Base-by-base conservation (phyloP, 1,140 invertebrate genomes). In the Bombus polaris region DNA sequence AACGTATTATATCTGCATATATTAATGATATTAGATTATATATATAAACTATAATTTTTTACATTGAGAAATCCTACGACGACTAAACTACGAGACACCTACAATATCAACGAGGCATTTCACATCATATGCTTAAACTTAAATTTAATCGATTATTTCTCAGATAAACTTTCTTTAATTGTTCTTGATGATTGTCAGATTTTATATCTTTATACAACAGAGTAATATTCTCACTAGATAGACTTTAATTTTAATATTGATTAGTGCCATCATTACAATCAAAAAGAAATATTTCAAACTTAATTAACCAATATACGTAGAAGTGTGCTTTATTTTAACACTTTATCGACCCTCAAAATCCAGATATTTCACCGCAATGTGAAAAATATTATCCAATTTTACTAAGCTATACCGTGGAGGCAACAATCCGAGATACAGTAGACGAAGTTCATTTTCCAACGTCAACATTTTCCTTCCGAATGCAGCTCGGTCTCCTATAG, bases 371-470 rank as follows among this genome's bases (percentile, higher is more conserved):
- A 18, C 39, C 39, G 71, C 39, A 44, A 42, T 13, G n/a, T 2
- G 25, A n/a, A 42, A 73, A 42, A 28, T n/a, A 73, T 42, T 6
- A 15, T 13, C 6, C 28, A 15, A n/a, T 62, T n/a, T 28, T 28
- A 59, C 18, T 12, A 8, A 42, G 32, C 28, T 9, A 28, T 39
- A 37, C 68, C 39, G 12, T 15, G 39, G 6, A 73, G 18, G 12
- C 22, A 44, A 73, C 35, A 39, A 25, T 9, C 9, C 42, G 25
- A 13, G 22, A 39, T 12, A 71, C 10, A 25, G 12, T n/a, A 13
- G 71, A n/a, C 39, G 37, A 53, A 76, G 53, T 28, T 76, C 74
- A 57, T 59, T 59, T 76, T 9, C 25, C 59, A 77, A 62, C 32
- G 53, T 62, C 75, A 39, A 37, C 75, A 1, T 15, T 73, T 73